Evolutionary conservation across 2,113 vertebrate genomes (phyloP), one percentile per base, ranked within the genome.

Genomic region (Zapus hudsonius): DNA sequence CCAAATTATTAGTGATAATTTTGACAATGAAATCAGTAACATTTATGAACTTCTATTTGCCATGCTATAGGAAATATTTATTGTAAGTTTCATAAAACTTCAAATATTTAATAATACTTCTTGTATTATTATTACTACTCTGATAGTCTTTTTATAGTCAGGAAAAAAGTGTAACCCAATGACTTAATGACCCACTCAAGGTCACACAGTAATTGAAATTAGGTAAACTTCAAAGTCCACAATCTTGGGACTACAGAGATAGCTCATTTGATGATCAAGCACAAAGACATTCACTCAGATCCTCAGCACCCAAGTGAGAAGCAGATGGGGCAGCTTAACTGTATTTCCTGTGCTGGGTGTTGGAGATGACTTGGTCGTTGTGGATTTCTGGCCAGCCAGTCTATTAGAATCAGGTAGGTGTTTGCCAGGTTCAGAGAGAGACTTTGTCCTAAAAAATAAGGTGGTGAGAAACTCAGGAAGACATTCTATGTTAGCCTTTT

Each of bases 121-220:
- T 22, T 33, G n/a, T 42, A 25, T 40, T 55, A 19, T 25, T 31
- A 67, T 44, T 64, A 2, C 27, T 40, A 20, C 22, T 36, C 7
- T 20, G 15, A 64, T 29, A 1, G 1, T 72, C 16, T 79, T 59
- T 84, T 93, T 44, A 22, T 64, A 63, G 10, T 63, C 1, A 91
- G 78, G 81, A 44, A 16, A 79, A 57, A 1, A 67, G 22, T 55
- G 25, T 84, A 73, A 4, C 29, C 72, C 47, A 84, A 55, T 76
- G 63, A 42, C 19, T 63, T 67, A 25, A 61, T 74, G 72, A 73
- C 22, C 87, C 47, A 3, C 63, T 63, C 23, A 89, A 67, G 17
- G 27, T 67, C 17, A 67, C 5, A 23, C 0, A 15, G 25, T 72
- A 72, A 36, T 63, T 59, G 2, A 10, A 3, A n/a, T 40, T 8